A percentile compares a stretch with the other conserved stretches of the same genome.
Conservation (phyloP, 2,113 vertebrate species). For the Penelope pileata region DNA sequence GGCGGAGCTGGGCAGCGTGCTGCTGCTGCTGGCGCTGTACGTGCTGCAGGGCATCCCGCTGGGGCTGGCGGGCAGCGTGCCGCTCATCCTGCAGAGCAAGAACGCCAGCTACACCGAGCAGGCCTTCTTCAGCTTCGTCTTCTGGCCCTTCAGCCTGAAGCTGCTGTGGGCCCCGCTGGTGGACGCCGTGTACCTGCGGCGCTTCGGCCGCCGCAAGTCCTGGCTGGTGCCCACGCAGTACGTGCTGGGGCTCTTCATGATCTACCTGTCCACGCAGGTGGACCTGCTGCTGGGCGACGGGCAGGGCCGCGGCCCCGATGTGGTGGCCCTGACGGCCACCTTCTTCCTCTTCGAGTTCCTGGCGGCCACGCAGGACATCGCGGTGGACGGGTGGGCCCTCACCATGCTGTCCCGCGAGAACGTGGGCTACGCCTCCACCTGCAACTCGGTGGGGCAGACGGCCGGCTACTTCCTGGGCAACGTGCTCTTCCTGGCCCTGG, state of each 20-base stretch:
- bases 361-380: slow-evolving; percentile 98
- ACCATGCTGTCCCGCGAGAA: slow-evolving; percentile 97
- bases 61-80: slow-evolving; percentile 95
- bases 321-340: slow-evolving; percentile 85
- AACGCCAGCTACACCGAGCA: slow-evolving; percentile 94
- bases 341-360: slow-evolving; percentile 97
- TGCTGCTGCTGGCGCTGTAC: slow-evolving; percentile 92
- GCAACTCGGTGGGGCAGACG: slow-evolving; percentile 97
- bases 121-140: slow-evolving; percentile 97
- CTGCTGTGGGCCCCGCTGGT: slow-evolving; percentile 96
- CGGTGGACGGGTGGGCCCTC: slow-evolving; percentile 97
- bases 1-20: slow-evolving; percentile 85
- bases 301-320: slow-evolving; percentile 78
- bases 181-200: slow-evolving; percentile 88
- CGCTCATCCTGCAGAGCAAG: slow-evolving; percentile 92
- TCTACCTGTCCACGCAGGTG: slow-evolving; percentile 88
- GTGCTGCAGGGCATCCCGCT: slow-evolving; percentile 96
- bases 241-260: slow-evolving; percentile 94
- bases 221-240: slow-evolving; percentile 98
- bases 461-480: slow-evolving; percentile 98
- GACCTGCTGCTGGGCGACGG: slow-evolving; percentile 82
- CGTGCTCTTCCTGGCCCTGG: slow-evolving; percentile 94
- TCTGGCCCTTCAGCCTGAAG: slow-evolving; percentile 98
- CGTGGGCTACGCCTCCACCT: slow-evolving; percentile 97
- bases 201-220: slow-evolving; percentile 94